Base-by-base conservation (phyloP, 2,888 invertebrate species). In the Mesorhabditis belari region DNA sequence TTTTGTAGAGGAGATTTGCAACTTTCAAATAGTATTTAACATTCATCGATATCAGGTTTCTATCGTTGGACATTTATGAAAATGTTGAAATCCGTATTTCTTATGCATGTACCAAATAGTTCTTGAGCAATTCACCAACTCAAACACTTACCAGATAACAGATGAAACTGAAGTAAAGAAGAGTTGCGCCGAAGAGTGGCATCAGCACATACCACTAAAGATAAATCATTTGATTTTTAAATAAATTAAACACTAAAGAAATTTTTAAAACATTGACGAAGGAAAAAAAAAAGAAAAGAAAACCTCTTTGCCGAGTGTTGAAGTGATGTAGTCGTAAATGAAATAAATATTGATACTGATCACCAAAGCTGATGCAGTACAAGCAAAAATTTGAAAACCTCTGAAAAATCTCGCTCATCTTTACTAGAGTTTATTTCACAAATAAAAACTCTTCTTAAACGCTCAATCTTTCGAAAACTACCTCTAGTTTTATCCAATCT, bases 341-440 rank as follows among this genome's bases (percentile, higher is more conserved):
- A 90, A 90, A 81, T 87, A 90, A 64, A 90, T 85, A 81, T 91
- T 91, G 73, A 91, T 90, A 4, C 82, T 83, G 75, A 91, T 89
- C 4, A 91, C 89, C 49, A 88, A 80, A 5, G 87, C 77, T 12
- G 89, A 88, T 28, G 91, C 82, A 3, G 86, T 58, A 24, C 88
- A 86, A 0, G 90, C 85, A 28, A 88, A 83, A 24, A 88, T 82
- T 83, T 88, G 88, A 82, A 88, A 89, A 26, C 57, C 17, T 51
- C 77, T 78, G 61, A 57, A 74, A 65, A 35, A 3, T 17, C 12
- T 17, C 12, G 2, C 12, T 35, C n/a, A 35, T 35, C 24, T n/a
- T 19, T 27, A 49, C 17, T n/a, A n/a, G 23, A 5, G 12, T 29
- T 26, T 9, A 19, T n/a, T n/a, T n/a, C n/a, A n/a, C n/a, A n/a